These are phyloP conservation scores for Pyrocephalus nanus DNA, from an alignment of 2,797 vertebrate species.

Conservation along the genomic window DNA sequence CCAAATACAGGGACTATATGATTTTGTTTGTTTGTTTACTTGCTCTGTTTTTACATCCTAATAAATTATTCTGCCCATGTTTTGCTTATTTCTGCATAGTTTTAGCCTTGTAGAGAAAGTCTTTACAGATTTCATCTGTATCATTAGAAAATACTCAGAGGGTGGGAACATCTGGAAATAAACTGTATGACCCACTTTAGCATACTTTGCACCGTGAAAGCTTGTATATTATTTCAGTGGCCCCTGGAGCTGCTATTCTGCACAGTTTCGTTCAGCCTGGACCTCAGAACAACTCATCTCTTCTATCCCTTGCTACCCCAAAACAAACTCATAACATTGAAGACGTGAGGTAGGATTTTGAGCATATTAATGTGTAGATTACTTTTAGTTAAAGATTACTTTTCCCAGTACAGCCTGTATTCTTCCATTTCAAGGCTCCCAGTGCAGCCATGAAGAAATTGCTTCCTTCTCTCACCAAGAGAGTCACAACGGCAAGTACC, in stretches of 20 bases:
- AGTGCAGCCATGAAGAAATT: not conserved
- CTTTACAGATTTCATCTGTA: conserved; percentile 10
- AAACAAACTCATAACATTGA: not conserved
- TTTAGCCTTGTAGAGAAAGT: not conserved
- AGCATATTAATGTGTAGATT: not conserved
- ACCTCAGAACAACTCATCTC: not conserved
- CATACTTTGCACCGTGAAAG: not conserved
- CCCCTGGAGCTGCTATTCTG: conserved; percentile 13
- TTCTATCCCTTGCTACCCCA: not conserved
- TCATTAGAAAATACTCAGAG: not conserved
- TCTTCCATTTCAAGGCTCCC: not conserved
- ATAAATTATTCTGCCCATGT: not conserved
- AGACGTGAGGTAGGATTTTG: not conserved
- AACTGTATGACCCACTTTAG: conserved; percentile 37
- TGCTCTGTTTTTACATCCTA: not conserved
- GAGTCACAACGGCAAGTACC: not conserved
- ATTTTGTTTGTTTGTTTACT: not conserved
- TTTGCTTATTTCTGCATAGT: not conserved
- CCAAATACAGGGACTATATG: not conserved
- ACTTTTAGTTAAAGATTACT: not conserved
- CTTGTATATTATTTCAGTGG: conserved; percentile 43
- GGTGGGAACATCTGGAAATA: conserved; percentile 46
- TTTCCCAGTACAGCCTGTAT: not conserved
- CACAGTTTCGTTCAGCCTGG: not conserved
- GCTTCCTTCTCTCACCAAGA: not conserved